These are phyloP conservation scores for Tetanocera ferruginea DNA, from an alignment of 2,888 invertebrate genomes.

Conservation along the genomic window DNA sequence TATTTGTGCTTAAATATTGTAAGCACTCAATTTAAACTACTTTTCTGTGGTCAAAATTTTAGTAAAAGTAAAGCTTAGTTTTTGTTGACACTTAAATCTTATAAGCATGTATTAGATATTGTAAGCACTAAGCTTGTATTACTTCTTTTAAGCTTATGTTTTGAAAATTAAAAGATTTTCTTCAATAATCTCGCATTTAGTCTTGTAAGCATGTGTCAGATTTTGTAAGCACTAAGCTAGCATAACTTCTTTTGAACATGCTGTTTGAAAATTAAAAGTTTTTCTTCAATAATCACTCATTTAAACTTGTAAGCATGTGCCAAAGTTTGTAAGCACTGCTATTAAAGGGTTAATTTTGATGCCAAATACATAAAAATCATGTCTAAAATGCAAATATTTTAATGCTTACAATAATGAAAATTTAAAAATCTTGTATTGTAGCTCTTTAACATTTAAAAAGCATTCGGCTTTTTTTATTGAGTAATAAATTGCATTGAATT, in stretches of 20 bases:
- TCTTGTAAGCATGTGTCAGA: background rate
- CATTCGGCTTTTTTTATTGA: too few relatives aligned
- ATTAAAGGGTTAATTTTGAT: background rate
- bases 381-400: background rate
- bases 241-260: background rate
- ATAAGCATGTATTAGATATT: background rate
- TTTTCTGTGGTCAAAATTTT: too few relatives aligned
- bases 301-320: background rate
- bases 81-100: background rate
- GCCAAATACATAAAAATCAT: background rate
- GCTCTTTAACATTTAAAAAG: background rate
- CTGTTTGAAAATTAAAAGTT: background rate
- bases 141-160: too few relatives aligned
- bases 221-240: background rate
- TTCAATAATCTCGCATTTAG: background rate
- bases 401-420: background rate
- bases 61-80: too few relatives aligned
- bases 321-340: slow-evolving; percentile 6
- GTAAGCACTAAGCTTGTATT: background rate
- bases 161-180: background rate
- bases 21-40: too few relatives aligned
- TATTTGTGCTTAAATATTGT: background rate
- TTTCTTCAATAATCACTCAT: background rate
- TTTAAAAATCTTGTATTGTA: background rate
- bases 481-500: too few relatives aligned